Conservation (phyloP, 2,888 invertebrate species). For the Cynaeus angustus region DNA sequence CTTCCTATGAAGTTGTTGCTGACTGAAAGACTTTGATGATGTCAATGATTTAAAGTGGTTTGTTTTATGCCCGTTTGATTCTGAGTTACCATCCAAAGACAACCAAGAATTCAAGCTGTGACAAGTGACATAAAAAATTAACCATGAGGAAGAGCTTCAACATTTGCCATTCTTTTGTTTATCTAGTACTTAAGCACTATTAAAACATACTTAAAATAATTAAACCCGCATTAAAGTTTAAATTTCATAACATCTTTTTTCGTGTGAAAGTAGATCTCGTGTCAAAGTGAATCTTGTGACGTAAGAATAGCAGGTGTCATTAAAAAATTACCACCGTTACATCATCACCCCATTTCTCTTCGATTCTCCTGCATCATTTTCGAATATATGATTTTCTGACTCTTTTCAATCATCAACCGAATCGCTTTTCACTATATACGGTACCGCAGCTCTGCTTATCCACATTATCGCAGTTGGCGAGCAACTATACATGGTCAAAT, state of each 20-base stretch:
- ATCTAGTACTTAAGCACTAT: background rate
- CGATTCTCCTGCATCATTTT: slow-evolving; percentile 3
- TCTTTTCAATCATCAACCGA: slow-evolving; percentile 14
- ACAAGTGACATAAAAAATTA: background rate
- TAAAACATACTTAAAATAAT: background rate
- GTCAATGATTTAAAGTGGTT: slow-evolving; percentile 1
- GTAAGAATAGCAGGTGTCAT: slow-evolving; percentile 11
- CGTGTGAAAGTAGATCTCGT: slow-evolving; percentile 15
- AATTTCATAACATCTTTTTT: slow-evolving; percentile 23
- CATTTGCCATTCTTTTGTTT: background rate
- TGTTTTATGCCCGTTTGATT: slow-evolving; percentile 1
- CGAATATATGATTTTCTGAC: slow-evolving; percentile 7
- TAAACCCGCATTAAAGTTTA: background rate
- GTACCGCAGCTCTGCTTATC: slow-evolving; percentile 37
- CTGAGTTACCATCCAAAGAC: background rate
- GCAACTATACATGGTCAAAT: slow-evolving; percentile 48
- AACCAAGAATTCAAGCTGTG: background rate
- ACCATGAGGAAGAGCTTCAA: background rate
- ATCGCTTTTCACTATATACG: slow-evolving; percentile 38
- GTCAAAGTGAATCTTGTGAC: background rate
- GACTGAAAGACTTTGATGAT: background rate
- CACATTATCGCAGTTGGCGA: slow-evolving; percentile 48
- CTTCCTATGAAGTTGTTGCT: background rate
- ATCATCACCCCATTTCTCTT: background rate
- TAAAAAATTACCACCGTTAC: slow-evolving; percentile 14